Conservation (phyloP, 2,888 invertebrate species). For the Meta bourneti region DNA sequence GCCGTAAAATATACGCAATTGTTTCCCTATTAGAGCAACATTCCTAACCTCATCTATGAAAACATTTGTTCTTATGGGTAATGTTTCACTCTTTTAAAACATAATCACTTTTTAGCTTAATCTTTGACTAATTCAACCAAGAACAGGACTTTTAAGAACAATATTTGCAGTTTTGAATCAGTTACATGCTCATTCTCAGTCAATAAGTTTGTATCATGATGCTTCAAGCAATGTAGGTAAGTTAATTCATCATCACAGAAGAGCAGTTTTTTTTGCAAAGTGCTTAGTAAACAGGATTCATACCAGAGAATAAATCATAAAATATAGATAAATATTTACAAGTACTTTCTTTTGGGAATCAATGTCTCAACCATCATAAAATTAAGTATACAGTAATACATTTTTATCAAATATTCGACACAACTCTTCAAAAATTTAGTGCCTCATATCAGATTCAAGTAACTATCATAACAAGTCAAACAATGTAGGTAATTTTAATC, state of each 20-base stretch:
- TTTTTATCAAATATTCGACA: not conserved
- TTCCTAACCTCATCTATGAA: too few species aligned
- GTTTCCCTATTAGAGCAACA: too few species aligned
- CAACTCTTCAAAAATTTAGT: not conserved
- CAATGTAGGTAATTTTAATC: conserved; percentile 58
- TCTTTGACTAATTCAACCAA: too few species aligned
- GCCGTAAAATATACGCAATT: not conserved
- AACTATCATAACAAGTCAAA: conserved; percentile 30
- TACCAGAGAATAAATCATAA: too few species aligned
- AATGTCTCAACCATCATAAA: not conserved
- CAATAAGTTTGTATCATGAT: not conserved
- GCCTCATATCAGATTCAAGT: not conserved
- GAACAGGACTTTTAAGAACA: too few species aligned
- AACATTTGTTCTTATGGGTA: too few species aligned
- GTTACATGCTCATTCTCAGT: not conserved
- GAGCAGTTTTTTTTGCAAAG: not conserved
- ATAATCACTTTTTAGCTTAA: too few species aligned
- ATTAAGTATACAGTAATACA: not conserved
- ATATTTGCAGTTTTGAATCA: not conserved
- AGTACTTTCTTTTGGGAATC: too few species aligned
- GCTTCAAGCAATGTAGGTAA: conserved; percentile 62
- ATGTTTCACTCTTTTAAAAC: too few species aligned
- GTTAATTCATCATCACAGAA: conserved; percentile 9
- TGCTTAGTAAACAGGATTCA: not conserved
- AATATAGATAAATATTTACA: too few species aligned